Evolutionary conservation across 2,888 invertebrate genomes (phyloP), one percentile per base, ranked within the genome.

Genomic region (Napeogenes sylphis): DNA sequence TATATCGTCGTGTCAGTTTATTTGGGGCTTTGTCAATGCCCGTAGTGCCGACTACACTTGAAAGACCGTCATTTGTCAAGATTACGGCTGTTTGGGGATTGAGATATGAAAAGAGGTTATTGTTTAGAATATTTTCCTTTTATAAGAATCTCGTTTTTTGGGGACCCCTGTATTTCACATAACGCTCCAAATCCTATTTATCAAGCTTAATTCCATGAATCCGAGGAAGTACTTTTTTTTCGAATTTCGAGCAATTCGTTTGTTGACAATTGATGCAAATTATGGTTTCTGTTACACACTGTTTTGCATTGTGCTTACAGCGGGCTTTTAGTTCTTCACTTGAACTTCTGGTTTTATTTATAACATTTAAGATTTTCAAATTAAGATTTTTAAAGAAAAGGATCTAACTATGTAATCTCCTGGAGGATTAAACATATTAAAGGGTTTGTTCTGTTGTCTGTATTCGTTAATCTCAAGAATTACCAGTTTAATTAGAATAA

Each of bases 31-130:
- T 87, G 89, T 89, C 87, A 84, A 82, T 86, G 83, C 78, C 80
- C 81, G 79, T 82, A 81, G 83, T 83, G 82, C 81, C 81, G 83
- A 83, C 82, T 83, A 84, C 80, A 82, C 84, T 84, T 78, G 77
- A 82, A 83, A 83, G 84, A 89, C 89, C 85, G 83, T 86, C 83
- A 88, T 89, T 90, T 90, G 87, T 89, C 90, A 90, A 84, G 89
- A 89, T 88, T 90, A 89, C 84, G 78, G 81, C 82, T 83, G 82
- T 84, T 83, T 77, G 82, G 82, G 84, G 82, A 87, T 87, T 83
- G 84, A 85, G 85, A 85, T 85, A 86, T 85, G 85, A 84, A 84
- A 83, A 83, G 84, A 80, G 79, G 87, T 87, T 88, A 88, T 87
- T 90, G 87, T 90, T 89, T 89, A 81, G 85, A 83, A 85, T 87